Evolutionary conservation across 2,888 invertebrate species (phyloP).

Genomic region (Drosophila cognata): DNA sequence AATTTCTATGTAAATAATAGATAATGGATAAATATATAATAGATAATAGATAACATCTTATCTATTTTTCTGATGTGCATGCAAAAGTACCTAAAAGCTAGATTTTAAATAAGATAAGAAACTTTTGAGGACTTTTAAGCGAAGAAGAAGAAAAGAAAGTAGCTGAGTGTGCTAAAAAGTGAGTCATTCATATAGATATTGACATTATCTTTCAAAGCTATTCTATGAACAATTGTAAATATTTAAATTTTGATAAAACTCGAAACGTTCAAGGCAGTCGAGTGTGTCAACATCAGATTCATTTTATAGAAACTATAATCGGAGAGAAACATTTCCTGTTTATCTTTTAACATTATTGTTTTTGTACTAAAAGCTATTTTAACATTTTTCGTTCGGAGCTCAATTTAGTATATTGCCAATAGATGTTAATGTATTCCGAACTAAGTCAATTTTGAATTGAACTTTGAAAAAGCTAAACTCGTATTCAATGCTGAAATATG

Average conservation of each 20-base stretch:
- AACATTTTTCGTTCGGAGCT: neutral
- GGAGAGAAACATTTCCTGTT: neutral
- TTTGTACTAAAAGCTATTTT: neutral
- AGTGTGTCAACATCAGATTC: neutral
- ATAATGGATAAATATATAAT: conserved; percentile 12
- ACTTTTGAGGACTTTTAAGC: neutral
- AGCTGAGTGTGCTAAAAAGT: neutral
- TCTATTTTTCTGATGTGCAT: neutral
- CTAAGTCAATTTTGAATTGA: neutral
- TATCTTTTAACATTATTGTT: neutral
- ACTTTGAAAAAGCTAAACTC: neutral
- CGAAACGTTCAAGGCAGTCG: neutral
- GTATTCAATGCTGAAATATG: neutral
- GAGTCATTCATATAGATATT: neutral
- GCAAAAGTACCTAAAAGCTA: neutral
- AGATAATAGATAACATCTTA: conserved; percentile 5
- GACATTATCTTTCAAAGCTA: neutral
- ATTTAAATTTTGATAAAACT: neutral
- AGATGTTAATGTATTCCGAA: conserved; percentile 1
- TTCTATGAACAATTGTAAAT: neutral
- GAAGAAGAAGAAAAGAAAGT: neutral
- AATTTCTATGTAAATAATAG: conserved; percentile 9
- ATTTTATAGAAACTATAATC: neutral
- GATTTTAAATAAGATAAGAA: neutral
- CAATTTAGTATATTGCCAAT: neutral